Evolutionary conservation across 1,140 invertebrate genomes (phyloP), one percentile per base, ranked within the genome.

Genomic region (Mamestra configurata): DNA sequence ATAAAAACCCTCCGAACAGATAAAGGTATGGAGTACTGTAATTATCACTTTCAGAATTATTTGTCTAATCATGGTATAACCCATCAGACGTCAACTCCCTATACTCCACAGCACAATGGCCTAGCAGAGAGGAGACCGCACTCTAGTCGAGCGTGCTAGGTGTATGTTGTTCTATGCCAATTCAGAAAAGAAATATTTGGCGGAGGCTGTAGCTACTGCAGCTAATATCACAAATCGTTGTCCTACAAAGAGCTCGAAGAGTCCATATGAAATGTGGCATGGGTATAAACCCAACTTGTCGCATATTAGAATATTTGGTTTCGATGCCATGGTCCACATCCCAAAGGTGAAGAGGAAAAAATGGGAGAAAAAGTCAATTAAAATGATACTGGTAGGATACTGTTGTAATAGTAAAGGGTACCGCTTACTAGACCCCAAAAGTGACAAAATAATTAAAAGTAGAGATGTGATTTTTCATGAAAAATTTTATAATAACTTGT

Each of bases 251-350:
- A n/a, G n/a, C 43, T 49, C 15, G 10, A 49, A 49, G 43, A 49
- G 13, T 0, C 73, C 73, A 3, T n/a, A 76, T 20, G 57, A 64
- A 46, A 46, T 86, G 46, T 92, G 89, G 89, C 57, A 66, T 76
- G 79, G 82, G n/a, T 40, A 76, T 27, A 87, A 79, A 51, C 81
- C 80, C 15, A 46, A 90, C 53, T 40, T 95, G 4, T 77, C 72
- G 18, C 77, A 95, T 80, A 79, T 95, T 7, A 86, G 84, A 79
- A 80, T 90, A 20, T 95, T 96, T 87, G 94, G 94, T 20, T 92
- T 86, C 51, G 53, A 83, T 71, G 89, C 87, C 24, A 92, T 85
- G 82, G 88, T 87, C 0, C 90, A 91, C 46, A 78, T 94, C 49
- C 90, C 90, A 43, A 89, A 92, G 70, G 81, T 89, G 79, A 86